Percentiles rank a stretch among this genome's conserved stretches.
phyloP scores from a whole-genome alignment of 2,888 invertebrate genomes.

The Selenia dentaria region DNA sequence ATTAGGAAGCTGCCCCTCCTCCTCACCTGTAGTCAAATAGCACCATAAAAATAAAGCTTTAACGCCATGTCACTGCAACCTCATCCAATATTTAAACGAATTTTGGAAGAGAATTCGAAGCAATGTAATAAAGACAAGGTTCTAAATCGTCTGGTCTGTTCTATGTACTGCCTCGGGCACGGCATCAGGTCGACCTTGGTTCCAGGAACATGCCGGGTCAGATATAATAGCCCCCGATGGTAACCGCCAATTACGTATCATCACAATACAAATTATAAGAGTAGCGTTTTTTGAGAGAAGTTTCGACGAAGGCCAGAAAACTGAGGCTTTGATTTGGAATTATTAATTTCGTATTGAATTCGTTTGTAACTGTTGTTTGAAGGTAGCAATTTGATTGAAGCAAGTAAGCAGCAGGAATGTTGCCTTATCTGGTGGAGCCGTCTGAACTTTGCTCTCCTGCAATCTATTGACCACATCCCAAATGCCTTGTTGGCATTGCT shows the following conservation, averaged over 20 bases:
- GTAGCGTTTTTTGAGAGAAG: conserved; percentile 45
- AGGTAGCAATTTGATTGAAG: not conserved
- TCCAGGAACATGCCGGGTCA: conserved; percentile 64
- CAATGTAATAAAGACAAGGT: conserved; percentile 7
- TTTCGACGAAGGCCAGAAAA: conserved; percentile 8
- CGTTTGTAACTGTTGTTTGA: not conserved
- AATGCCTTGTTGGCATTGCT: not conserved
- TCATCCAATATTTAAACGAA: not conserved
- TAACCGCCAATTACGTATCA: conserved; percentile 71
- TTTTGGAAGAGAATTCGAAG: not conserved
- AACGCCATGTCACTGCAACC: conserved; percentile 4
- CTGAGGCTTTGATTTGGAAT: conserved; percentile 10
- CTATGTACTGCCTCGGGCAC: conserved; percentile 56
- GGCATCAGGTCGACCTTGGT: conserved; percentile 56
- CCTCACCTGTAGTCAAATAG: conserved; percentile 49
- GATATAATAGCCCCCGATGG: conserved; percentile 55
- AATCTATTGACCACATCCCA: not conserved
- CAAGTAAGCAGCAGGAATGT: not conserved
- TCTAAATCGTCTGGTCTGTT: not conserved
- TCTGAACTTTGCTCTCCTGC: not conserved
- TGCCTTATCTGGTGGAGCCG: not conserved
- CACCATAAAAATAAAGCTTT: not conserved
- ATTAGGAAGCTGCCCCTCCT: conserved; percentile 60
- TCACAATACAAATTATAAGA: conserved; percentile 73
- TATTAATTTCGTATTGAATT: conserved; percentile 8